Evolutionary conservation across 2,797 vertebrate genomes (phyloP).

Genomic region (Fistularia tabacaria): DNA sequence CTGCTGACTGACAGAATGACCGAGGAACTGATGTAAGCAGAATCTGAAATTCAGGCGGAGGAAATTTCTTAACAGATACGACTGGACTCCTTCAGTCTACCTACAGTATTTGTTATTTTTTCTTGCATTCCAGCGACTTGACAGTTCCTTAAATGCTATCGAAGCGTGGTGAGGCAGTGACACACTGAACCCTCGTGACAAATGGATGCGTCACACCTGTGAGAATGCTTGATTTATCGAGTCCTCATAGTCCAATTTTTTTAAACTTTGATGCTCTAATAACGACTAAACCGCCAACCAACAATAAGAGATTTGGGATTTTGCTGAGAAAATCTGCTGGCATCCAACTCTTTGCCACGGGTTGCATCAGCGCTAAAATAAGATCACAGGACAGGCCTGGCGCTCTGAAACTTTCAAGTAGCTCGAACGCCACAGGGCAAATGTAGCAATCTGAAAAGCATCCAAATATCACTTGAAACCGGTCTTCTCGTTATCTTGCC

Average conservation of each 20-base stretch:
- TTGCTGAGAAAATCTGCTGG: slow-evolving; percentile 11
- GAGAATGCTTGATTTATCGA: no score
- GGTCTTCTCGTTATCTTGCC: slow-evolving; percentile 1
- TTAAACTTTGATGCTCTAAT: slow-evolving; percentile 8
- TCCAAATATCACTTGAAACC: slow-evolving; percentile 2
- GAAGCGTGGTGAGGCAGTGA: neutral
- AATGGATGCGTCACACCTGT: no score
- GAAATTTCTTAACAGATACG: no score
- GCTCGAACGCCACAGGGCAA: neutral
- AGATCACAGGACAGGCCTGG: slow-evolving; percentile 8
- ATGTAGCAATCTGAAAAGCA: slow-evolving; percentile 13
- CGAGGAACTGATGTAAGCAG: no score
- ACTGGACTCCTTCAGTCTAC: no score
- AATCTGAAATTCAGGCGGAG: no score
- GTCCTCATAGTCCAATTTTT: neutral
- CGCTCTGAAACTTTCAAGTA: slow-evolving; percentile 31
- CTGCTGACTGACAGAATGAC: no score
- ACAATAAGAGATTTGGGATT: slow-evolving; percentile 10
- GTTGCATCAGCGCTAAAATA: slow-evolving; percentile 21
- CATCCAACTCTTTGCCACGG: slow-evolving; percentile 4
- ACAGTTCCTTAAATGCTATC: no score
- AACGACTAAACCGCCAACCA: slow-evolving; percentile 22
- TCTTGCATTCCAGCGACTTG: no score
- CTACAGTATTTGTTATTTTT: no score
- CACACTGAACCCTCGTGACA: neutral